Percentiles rank a stretch among this genome's conserved stretches.
These are phyloP conservation scores for Bruchidius siliquastri DNA, from an alignment of 2,888 invertebrate genomes.

Conservation along the genomic window DNA sequence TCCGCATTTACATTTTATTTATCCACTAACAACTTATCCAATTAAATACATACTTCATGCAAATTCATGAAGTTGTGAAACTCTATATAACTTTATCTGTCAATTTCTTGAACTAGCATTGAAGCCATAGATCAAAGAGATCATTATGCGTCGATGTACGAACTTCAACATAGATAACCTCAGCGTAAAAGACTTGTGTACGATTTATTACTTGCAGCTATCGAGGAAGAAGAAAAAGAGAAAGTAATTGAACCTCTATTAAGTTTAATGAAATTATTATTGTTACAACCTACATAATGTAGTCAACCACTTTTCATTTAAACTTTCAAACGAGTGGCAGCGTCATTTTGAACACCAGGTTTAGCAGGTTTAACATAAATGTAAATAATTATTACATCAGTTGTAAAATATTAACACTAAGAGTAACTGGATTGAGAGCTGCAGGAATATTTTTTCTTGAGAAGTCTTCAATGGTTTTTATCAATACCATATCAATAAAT, in stretches of 20 bases:
- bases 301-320: not conserved
- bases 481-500: too few relatives aligned
- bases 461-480: too few relatives aligned
- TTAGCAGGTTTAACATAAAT: too few relatives aligned
- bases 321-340: not conserved
- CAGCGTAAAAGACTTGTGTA: not conserved
- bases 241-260: not conserved
- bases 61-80: too few relatives aligned
- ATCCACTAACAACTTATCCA: too few relatives aligned
- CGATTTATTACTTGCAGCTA: not conserved
- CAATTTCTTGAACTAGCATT: too few relatives aligned
- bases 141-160: not conserved
- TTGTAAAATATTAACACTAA: not conserved
- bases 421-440: too few relatives aligned
- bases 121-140: not conserved
- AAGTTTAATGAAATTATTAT: not conserved
- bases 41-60: too few relatives aligned
- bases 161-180: too few relatives aligned
- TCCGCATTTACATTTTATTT: too few relatives aligned
- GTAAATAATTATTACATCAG: not conserved
- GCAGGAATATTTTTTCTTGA: too few relatives aligned
- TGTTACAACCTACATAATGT: not conserved
- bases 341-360: not conserved
- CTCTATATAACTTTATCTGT: too few relatives aligned
- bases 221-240: not conserved